These are phyloP conservation scores for Heterotis niloticus DNA, from an alignment of 2,113 vertebrate species.

Conservation along the genomic window DNA sequence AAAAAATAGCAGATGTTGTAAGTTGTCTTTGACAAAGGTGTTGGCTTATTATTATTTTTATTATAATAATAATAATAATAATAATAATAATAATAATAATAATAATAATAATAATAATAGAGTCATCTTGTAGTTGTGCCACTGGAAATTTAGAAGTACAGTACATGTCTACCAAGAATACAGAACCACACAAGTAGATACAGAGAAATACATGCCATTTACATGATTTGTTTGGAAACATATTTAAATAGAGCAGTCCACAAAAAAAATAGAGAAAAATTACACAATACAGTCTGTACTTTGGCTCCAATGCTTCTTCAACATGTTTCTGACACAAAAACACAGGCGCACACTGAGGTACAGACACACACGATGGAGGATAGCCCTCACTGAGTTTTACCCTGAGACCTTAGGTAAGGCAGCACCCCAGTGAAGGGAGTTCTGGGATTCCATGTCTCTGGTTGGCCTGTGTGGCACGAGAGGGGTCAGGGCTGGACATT, in stretches of 20 bases:
- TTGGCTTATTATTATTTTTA: no score
- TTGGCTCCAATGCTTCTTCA: background rate
- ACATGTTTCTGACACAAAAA: background rate
- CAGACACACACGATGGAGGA: background rate
- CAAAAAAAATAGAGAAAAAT: background rate
- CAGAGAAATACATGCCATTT: background rate
- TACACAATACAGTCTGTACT: background rate
- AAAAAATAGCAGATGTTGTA: background rate
- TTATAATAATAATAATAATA: no score
- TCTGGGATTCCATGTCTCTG: background rate
- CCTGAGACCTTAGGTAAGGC: constrained; percentile 23
- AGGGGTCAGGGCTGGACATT: background rate
- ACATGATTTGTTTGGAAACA: background rate
- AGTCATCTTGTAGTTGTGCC: no score
- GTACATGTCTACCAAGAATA: background rate
- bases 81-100: no score
- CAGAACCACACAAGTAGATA: background rate
- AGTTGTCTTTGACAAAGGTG: no score
- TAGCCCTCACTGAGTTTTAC: constrained; percentile 19
- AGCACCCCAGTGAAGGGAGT: background rate
- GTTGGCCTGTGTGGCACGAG: background rate
- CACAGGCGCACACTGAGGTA: background rate
- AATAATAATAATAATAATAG: no score
- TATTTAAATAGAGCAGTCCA: background rate
- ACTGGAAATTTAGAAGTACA: background rate